These are phyloP conservation scores for Microctonus brassicae DNA, from an alignment of 2,888 invertebrate species.

Conservation along the genomic window DNA sequence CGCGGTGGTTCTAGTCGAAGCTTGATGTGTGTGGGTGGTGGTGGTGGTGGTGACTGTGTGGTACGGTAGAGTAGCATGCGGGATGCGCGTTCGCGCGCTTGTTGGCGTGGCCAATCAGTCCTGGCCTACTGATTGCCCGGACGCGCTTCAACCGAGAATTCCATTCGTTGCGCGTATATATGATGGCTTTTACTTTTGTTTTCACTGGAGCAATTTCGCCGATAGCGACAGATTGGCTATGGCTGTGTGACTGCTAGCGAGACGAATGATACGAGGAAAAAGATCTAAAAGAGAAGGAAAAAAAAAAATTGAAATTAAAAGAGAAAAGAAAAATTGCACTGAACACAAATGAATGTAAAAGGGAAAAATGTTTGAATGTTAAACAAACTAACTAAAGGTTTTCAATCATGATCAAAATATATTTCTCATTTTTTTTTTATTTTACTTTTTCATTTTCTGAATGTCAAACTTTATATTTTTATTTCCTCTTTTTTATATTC, in stretches of 20 bases:
- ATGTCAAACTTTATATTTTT: background rate
- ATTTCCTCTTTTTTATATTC: background rate
- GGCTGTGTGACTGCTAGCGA: background rate
- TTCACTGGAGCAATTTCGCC: background rate
- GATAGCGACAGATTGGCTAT: slow-evolving; percentile 2
- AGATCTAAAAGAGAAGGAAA: background rate
- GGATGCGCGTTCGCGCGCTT: background rate
- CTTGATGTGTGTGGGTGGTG: background rate
- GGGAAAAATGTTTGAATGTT: background rate
- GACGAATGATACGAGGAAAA: background rate
- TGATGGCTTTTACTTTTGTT: slow-evolving; percentile 9
- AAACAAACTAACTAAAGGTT: background rate
- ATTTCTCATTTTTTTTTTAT: background rate
- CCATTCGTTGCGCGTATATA: background rate
- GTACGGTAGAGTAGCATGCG: background rate
- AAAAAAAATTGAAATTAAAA: background rate
- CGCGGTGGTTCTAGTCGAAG: background rate
- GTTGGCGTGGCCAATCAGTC: slow-evolving; percentile 11
- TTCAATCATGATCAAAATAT: background rate
- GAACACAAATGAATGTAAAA: background rate
- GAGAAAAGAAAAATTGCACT: background rate
- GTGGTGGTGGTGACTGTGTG: background rate
- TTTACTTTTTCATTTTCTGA: background rate
- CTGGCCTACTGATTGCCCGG: slow-evolving; percentile 12
- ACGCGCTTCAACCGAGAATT: slow-evolving; percentile 7